These are phyloP conservation scores for Nephrotoma appendiculata DNA, from an alignment of 2,888 invertebrate genomes.

Conservation along the genomic window DNA sequence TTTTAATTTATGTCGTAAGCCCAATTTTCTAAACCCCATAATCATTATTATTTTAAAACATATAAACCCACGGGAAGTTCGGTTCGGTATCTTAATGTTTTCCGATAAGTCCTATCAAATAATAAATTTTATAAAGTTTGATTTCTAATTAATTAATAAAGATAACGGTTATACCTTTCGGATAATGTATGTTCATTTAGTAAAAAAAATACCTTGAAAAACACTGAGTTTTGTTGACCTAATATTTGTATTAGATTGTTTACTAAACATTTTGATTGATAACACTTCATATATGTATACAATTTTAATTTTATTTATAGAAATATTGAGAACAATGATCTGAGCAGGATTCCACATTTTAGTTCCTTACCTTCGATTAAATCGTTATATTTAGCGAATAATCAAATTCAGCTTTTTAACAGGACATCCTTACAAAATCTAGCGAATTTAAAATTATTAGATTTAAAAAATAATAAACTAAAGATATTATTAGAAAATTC, in stretches of 20 bases:
- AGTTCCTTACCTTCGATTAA: background rate
- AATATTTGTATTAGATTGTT: background rate
- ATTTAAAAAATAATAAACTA: constrained; percentile 34
- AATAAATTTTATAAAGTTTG: background rate
- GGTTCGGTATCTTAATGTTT: background rate
- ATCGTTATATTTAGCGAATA: constrained; percentile 59
- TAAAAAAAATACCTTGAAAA: background rate
- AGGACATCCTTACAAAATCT: constrained; percentile 15
- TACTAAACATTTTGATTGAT: background rate
- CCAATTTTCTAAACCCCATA: too few relatives aligned
- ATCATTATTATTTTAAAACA: too few relatives aligned
- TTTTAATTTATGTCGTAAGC: too few relatives aligned
- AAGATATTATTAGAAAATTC: constrained; percentile 25
- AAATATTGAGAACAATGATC: constrained; percentile 9
- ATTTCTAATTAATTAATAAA: background rate
- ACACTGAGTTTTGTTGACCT: background rate
- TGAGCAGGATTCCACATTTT: background rate
- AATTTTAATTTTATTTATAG: constrained; percentile 15
- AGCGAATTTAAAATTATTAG: constrained; percentile 25
- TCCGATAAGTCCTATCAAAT: background rate
- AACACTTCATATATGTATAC: background rate
- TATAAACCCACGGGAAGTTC: background rate
- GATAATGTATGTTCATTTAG: background rate
- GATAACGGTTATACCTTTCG: background rate
- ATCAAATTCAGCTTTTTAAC: constrained; percentile 30